These are phyloP conservation scores for Hyposoter didymator DNA, from an alignment of 2,888 invertebrate species.

Conservation along the genomic window DNA sequence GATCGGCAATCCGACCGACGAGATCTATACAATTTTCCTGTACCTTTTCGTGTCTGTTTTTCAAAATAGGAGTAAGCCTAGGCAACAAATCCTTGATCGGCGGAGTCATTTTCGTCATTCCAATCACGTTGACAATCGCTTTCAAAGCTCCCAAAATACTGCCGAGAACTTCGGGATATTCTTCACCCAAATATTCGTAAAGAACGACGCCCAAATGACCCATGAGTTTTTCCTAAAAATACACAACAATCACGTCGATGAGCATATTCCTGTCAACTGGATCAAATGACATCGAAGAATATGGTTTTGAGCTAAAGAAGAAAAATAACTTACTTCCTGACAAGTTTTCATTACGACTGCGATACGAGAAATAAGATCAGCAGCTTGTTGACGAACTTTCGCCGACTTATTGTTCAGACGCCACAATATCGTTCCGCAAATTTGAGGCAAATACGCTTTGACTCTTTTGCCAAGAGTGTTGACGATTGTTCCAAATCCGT, in stretches of 20 bases:
- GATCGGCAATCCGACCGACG: slow-evolving; percentile 99
- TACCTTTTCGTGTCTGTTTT: slow-evolving; percentile 96
- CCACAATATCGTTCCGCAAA: slow-evolving; percentile 99
- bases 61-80: slow-evolving; percentile 97
- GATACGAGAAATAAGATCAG: slow-evolving; percentile 98
- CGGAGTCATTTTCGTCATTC: slow-evolving; percentile 99
- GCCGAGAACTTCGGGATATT: slow-evolving; percentile 99
- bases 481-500: slow-evolving; percentile 99
- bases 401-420: slow-evolving; percentile 99
- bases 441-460: slow-evolving; percentile 99
- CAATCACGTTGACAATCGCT: slow-evolving; percentile 99
- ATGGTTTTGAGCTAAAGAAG: slow-evolving; percentile 7
- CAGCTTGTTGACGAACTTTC: slow-evolving; percentile 99
- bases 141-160: slow-evolving; percentile 99
- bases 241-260: neutral
- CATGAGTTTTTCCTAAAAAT: slow-evolving; percentile 96
- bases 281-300: neutral
- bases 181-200: slow-evolving; percentile 99
- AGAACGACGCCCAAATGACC: slow-evolving; percentile 99
- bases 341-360: slow-evolving; percentile 99
- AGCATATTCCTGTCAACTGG: neutral
- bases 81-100: slow-evolving; percentile 99
- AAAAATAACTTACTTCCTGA: slow-evolving; percentile 90
- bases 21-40: slow-evolving; percentile 99
- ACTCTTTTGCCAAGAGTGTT: slow-evolving; percentile 98